Evolutionary conservation across 1,140 invertebrate species (phyloP), one percentile per base, ranked within the genome.

Genomic region (Coenobita brevimanus): DNA sequence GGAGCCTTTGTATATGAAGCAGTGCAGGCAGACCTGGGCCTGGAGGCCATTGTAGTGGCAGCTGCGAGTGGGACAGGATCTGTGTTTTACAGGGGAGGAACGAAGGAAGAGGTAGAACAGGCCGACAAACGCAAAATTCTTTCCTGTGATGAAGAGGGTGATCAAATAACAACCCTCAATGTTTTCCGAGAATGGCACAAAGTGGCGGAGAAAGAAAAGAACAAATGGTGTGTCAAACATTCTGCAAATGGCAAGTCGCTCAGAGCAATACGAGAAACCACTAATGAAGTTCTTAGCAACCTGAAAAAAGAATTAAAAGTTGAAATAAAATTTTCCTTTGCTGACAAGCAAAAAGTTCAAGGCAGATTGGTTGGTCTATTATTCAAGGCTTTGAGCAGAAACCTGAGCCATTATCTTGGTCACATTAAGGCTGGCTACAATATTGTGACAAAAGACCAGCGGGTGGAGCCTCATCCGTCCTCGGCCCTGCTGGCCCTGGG

Each of bases 341-440:
- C 60, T 24, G 41, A 50, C 3, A 41, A 60, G 43, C 17, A 46
- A 17, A n/a, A 21, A 21, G 24, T 82, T n/a, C 60, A 82, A 30
- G 38, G 13, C 33, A 43, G n/a, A 24, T 24, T 82, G 0, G 64
- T 50, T 3, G 43, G 62, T 46, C 80, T 82, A 21, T 41, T 82
- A 27, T 71, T 82, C 41, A 67, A 69, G 24, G 24, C 80, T 10
- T 36, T 82, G 64, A 71, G 21, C 10, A 33, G 38, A 67, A 82
- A 82, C 41, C 27, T 82, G n/a, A 82, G 80, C 50, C 41, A 82
- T 62, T 82, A 69, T 41, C 80, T 82, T 24, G 80, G 80, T 4
- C 80, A 82, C 57, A 33, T 41, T 2, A 82, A 82, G 27, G 80
- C 80, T 13, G 80, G 80, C n/a, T 82, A 82, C 41, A 69, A 24